A percentile compares a stretch with the other conserved stretches of the same genome.
These are phyloP conservation scores for Drymodes brunneopygia DNA, from an alignment of 2,113 vertebrate genomes.

Conservation along the genomic window DNA sequence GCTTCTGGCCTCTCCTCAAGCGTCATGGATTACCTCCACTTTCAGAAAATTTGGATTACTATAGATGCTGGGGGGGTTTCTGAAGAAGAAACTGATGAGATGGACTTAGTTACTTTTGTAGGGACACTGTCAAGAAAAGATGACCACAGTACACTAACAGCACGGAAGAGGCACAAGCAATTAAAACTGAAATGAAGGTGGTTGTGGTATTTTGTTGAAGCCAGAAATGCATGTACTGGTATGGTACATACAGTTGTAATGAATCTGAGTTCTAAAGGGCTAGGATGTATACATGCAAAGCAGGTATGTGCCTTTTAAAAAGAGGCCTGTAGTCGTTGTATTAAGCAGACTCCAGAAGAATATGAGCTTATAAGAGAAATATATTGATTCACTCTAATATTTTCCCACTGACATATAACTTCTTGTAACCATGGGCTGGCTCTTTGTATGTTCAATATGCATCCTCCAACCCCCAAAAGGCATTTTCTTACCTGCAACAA, in stretches of 20 bases:
- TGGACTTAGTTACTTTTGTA: background rate
- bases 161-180: conserved; percentile 24
- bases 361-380: background rate
- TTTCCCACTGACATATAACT: background rate
- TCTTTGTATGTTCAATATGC: background rate
- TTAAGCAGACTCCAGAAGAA: background rate
- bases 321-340: background rate
- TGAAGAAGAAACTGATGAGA: background rate
- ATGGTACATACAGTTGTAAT: background rate
- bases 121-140: background rate
- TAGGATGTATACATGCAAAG: background rate
- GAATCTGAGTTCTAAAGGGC: background rate
- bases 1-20: background rate
- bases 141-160: background rate
- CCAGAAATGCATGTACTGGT: background rate
- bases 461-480: background rate
- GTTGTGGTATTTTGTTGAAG: conserved; percentile 33
- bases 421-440: background rate
- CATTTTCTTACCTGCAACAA: background rate
- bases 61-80: background rate
- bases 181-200: conserved; percentile 38
- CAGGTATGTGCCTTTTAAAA: background rate
- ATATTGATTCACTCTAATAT: background rate
- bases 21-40: background rate
- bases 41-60: background rate